These are phyloP conservation scores for Trileptium ribeirensis DNA, from an alignment of 2,888 invertebrate species.

Conservation along the genomic window DNA sequence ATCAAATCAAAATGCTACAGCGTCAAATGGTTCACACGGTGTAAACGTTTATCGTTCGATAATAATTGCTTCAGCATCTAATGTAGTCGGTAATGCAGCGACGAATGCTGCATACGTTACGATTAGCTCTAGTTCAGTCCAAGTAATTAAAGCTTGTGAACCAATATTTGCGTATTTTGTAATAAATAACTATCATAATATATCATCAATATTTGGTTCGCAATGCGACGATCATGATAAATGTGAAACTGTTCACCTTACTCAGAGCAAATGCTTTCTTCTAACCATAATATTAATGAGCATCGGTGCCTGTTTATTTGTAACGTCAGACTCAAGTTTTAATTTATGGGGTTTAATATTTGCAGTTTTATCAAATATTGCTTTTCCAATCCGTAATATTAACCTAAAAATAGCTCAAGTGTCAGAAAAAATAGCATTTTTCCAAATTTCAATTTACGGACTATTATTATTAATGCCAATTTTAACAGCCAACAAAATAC, in stretches of 20 bases:
- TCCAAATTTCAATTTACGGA: background rate
- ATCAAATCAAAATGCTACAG: too few relatives aligned
- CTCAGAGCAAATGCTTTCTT: background rate
- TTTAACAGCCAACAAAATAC: too few relatives aligned
- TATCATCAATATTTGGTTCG: too few relatives aligned
- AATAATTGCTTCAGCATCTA: background rate
- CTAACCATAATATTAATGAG: background rate
- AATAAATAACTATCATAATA: background rate
- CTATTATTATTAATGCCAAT: background rate
- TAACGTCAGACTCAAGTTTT: background rate
- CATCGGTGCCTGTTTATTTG: background rate
- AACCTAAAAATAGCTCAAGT: background rate
- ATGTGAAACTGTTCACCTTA: background rate
- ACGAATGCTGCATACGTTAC: background rate
- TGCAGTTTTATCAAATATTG: background rate
- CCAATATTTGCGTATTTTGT: background rate
- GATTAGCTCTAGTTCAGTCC: background rate
- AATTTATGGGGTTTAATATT: background rate
- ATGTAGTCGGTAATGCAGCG: background rate
- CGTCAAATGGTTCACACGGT: background rate
- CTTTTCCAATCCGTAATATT: background rate
- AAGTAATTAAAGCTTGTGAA: background rate
- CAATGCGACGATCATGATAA: too few relatives aligned
- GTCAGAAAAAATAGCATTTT: too few relatives aligned
- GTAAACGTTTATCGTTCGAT: too few relatives aligned